phyloP scores from a whole-genome alignment of 2,888 invertebrate species.

The Theristus sp. region DNA sequence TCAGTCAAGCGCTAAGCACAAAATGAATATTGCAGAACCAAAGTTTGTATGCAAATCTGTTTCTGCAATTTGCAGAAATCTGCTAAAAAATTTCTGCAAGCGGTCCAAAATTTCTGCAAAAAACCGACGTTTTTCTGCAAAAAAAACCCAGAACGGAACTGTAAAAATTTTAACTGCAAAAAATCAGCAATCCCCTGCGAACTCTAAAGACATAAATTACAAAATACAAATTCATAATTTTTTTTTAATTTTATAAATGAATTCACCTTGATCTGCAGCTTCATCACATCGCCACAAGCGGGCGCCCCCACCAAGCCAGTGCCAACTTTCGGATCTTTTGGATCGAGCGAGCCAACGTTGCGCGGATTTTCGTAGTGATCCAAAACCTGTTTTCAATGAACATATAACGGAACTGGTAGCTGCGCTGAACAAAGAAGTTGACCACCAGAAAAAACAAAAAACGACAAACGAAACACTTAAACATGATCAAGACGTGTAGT shows the following conservation, averaged over 20 bases:
- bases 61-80: neutral
- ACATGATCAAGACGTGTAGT: no score
- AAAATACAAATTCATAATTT: no score
- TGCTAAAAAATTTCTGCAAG: neutral
- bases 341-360: constrained; percentile 90
- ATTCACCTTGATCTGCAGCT: constrained; percentile 49
- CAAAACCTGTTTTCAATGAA: constrained; percentile 49
- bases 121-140: neutral
- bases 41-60: no score
- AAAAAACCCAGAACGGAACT: neutral
- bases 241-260: no score
- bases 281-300: constrained; percentile 99
- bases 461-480: no score
- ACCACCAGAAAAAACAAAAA: neutral
- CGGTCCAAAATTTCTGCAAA: neutral
- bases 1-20: no score
- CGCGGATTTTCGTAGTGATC: constrained; percentile 99
- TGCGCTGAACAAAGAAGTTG: neutral
- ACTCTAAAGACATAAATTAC: no score
- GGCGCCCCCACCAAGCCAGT: constrained; percentile 97
- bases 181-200: no score
- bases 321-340: constrained; percentile 74
- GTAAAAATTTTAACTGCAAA: no score
- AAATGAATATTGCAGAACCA: no score
- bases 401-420: no score